phyloP scores from a whole-genome alignment of 2,113 vertebrate species.

The Megaleporinus macrocephalus region DNA sequence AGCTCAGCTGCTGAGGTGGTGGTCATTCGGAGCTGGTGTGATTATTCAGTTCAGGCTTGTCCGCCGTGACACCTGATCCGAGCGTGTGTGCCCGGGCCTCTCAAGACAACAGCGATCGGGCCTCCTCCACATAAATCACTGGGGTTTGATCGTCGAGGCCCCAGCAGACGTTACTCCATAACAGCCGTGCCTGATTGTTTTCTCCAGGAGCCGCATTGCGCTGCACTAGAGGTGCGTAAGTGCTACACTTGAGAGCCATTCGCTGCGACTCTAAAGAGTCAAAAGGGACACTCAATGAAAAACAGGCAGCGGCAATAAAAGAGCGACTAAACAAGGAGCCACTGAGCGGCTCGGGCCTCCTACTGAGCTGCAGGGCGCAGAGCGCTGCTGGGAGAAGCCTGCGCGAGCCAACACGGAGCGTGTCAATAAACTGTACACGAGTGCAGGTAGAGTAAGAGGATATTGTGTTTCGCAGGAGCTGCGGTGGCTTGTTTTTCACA shows the following conservation, averaged over 20 bases:
- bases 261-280: constrained; percentile 67
- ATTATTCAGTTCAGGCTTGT: no score
- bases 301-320: constrained; percentile 70
- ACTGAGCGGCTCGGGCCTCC: constrained; percentile 62
- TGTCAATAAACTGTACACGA: constrained; percentile 43
- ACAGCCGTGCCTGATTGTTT: constrained; percentile 27
- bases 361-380: constrained; percentile 43
- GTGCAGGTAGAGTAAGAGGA: constrained; percentile 28
- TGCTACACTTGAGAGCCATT: constrained; percentile 45
- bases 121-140: neutral
- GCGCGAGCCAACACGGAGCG: constrained; percentile 25
- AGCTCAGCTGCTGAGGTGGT: no score
- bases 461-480: constrained; percentile 27
- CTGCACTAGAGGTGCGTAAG: constrained; percentile 33
- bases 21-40: no score
- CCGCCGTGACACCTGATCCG: no score
- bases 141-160: neutral
- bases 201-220: constrained; percentile 33
- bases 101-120: neutral
- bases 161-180: neutral
- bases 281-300: constrained; percentile 76
- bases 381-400: constrained; percentile 34
- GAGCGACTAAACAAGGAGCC: constrained; percentile 67
- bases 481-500: neutral
- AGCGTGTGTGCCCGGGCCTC: no score